Conservation (phyloP, 1,140 invertebrate species). For the Leptinotarsa undecemlineata region DNA sequence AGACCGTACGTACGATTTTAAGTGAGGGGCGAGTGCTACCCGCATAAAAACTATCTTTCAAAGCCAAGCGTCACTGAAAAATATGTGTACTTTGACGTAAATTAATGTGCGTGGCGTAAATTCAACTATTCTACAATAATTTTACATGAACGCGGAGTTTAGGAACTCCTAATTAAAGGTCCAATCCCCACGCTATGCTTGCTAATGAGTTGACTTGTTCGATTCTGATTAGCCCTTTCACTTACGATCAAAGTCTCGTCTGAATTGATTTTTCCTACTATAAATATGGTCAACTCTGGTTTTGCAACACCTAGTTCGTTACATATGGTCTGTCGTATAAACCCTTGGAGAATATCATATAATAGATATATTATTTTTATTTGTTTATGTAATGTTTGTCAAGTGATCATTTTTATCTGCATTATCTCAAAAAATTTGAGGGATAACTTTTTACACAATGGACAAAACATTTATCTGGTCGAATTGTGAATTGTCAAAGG, state of each 20-base stretch:
- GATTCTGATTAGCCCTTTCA: constrained; percentile 42
- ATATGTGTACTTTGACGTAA: constrained; percentile 56
- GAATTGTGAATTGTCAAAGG: too few species aligned
- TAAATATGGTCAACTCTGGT: constrained; percentile 11
- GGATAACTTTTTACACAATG: too few species aligned
- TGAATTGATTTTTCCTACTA: neutral
- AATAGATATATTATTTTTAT: too few species aligned
- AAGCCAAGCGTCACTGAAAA: constrained; percentile 54
- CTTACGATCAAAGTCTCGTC: neutral
- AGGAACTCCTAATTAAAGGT: constrained; percentile 47
- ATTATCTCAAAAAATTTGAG: too few species aligned
- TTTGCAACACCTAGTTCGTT: neutral
- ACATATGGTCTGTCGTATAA: too few species aligned
- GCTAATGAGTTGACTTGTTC: constrained; percentile 51
- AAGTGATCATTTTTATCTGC: too few species aligned
- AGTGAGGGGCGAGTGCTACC: constrained; percentile 36
- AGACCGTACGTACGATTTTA: constrained; percentile 41
- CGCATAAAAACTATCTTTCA: constrained; percentile 56
- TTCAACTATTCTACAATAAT: constrained; percentile 56
- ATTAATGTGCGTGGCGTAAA: constrained; percentile 56
- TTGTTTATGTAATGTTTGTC: too few species aligned
- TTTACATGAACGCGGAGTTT: constrained; percentile 52
- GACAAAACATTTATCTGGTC: too few species aligned
- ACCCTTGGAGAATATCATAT: too few species aligned
- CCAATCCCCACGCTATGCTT: neutral